Percentiles rank a stretch among this genome's conserved stretches.
These are phyloP conservation scores for Drosophila anceps DNA, from an alignment of 2,888 invertebrate species.

Conservation along the genomic window DNA sequence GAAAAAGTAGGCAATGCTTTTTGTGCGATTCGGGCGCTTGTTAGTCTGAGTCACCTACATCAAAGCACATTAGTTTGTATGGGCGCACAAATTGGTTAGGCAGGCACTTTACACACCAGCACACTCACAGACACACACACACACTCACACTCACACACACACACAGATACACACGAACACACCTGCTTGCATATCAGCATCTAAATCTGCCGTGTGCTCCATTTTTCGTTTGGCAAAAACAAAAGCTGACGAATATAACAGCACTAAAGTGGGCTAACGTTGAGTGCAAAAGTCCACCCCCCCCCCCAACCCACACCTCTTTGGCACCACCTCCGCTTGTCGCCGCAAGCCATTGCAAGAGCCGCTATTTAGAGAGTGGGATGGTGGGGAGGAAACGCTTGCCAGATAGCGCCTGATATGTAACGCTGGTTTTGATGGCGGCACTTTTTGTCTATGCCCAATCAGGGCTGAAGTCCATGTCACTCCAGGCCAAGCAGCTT, in stretches of 20 bases:
- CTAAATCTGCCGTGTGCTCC: constrained; percentile 75
- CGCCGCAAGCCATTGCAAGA: constrained; percentile 63
- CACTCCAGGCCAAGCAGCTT: constrained; percentile 45
- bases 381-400: neutral
- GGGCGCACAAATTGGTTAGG: constrained; percentile 77
- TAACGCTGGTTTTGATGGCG: constrained; percentile 67
- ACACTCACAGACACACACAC: constrained; percentile 35
- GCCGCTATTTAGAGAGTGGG: constrained; percentile 45
- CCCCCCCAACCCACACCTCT: neutral
- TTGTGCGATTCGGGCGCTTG: constrained; percentile 41
- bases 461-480: constrained; percentile 60
- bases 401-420: constrained; percentile 61
- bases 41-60: constrained; percentile 56
- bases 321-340: constrained; percentile 6
- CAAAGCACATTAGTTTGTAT: constrained; percentile 78
- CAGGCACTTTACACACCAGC: constrained; percentile 66
- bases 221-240: constrained; percentile 61
- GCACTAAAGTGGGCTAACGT: constrained; percentile 71
- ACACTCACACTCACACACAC: constrained; percentile 24
- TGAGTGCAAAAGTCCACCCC: constrained; percentile 63
- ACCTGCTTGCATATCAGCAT: constrained; percentile 64
- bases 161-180: constrained; percentile 34
- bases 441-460: constrained; percentile 75
- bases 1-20: constrained; percentile 42
- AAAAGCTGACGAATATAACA: constrained; percentile 65